Conservation (phyloP, 1,140 invertebrate genomes). For the Ditylenchus dipsaci region DNA sequence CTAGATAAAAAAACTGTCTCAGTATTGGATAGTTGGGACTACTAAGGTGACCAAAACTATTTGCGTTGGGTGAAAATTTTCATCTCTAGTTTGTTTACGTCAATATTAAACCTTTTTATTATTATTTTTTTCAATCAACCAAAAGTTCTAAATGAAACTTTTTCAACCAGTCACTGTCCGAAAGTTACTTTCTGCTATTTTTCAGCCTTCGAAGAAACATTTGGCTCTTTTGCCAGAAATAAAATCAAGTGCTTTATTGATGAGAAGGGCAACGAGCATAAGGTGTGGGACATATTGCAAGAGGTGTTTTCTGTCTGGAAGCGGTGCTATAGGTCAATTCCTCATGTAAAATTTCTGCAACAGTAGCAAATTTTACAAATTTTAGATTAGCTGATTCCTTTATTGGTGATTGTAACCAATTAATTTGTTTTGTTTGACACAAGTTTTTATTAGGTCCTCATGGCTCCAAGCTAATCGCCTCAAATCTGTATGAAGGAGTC, state of each 20-base stretch:
- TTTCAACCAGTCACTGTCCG: too few relatives aligned
- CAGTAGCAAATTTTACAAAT: background rate
- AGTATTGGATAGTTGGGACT: too few relatives aligned
- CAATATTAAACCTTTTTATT: too few relatives aligned
- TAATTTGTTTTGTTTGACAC: too few relatives aligned
- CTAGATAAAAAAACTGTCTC: too few relatives aligned
- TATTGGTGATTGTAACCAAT: conserved; percentile 5
- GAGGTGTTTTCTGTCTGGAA: conserved; percentile 48
- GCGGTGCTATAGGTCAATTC: conserved; percentile 18
- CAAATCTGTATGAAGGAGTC: conserved; percentile 44
- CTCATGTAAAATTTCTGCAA: background rate
- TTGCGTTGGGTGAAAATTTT: too few relatives aligned
- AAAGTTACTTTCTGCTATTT: too few relatives aligned
- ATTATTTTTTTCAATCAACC: too few relatives aligned
- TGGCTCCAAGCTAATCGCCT: conserved; percentile 34
- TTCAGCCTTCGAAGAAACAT: conserved; percentile 42
- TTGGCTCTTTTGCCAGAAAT: conserved; percentile 38
- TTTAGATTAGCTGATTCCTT: conserved; percentile 36
- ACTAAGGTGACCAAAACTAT: too few relatives aligned
- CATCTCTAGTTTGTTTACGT: too few relatives aligned
- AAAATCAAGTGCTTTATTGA: conserved; percentile 40
- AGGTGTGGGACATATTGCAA: conserved; percentile 35
- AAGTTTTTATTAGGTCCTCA: conserved; percentile 3
- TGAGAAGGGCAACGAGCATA: conserved; percentile 25
- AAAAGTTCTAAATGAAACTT: too few relatives aligned